These are phyloP conservation scores for Dicycla oo DNA, from an alignment of 2,888 invertebrate species.

Conservation along the genomic window DNA sequence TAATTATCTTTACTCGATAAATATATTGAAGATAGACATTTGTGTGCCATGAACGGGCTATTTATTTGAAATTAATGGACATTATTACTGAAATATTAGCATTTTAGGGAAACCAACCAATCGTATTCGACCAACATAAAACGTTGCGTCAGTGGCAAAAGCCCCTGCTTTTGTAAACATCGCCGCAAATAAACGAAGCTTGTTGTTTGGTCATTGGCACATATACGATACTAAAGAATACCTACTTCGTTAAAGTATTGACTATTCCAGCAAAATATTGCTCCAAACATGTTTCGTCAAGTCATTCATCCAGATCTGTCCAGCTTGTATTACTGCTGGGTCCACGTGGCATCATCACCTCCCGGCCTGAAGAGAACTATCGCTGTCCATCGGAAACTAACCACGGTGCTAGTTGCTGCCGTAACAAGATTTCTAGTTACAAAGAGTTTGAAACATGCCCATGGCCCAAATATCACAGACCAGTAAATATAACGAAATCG, in stretches of 20 bases:
- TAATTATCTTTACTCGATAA: not conserved
- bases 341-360: not conserved
- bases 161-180: constrained; percentile 83
- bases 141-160: constrained; percentile 84
- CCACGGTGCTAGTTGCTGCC: not conserved
- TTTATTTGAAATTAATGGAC: constrained; percentile 29
- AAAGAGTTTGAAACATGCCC: constrained; percentile 40
- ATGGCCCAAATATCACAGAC: constrained; percentile 74
- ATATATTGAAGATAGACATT: constrained; percentile 6
- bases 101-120: constrained; percentile 39
- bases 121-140: constrained; percentile 71
- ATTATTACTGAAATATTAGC: constrained; percentile 22
- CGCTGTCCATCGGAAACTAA: not conserved
- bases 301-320: constrained; percentile 4
- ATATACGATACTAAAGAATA: constrained; percentile 65
- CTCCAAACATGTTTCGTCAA: constrained; percentile 15
- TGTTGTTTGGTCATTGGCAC: constrained; percentile 79
- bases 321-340: not conserved
- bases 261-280: constrained; percentile 20
- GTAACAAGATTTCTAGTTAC: constrained; percentile 3
- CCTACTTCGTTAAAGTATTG: constrained; percentile 36
- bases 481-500: constrained; percentile 75
- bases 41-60: not conserved
- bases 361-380: not conserved
- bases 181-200: constrained; percentile 84